Percentiles rank a stretch among this genome's conserved stretches.
phyloP scores from a whole-genome alignment of 2,888 invertebrate genomes.

The Macrosiphum euphorbiae region DNA sequence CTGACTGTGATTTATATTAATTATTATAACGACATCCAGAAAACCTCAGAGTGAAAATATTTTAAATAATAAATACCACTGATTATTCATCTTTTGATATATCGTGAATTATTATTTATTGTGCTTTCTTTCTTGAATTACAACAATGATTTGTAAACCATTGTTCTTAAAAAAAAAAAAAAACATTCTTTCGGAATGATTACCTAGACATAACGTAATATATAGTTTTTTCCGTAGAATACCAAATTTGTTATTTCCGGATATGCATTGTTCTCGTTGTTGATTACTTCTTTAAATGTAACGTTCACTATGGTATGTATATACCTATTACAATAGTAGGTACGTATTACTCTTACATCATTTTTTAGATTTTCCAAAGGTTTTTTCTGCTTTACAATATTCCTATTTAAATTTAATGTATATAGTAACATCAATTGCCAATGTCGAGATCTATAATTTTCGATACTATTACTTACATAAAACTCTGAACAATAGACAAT shows the following conservation, averaged over 20 bases:
- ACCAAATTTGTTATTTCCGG: conserved; percentile 57
- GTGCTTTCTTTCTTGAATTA: conserved; percentile 50
- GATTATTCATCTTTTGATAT: not conserved
- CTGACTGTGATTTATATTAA: not conserved
- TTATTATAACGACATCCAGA: not conserved
- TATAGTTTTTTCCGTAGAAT: conserved; percentile 54
- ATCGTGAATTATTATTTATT: conserved; percentile 60
- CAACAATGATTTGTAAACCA: conserved; percentile 45
- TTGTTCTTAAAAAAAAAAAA: conserved; percentile 55
- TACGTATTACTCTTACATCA: conserved; percentile 9
- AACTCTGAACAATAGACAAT: not conserved
- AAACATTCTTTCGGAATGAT: conserved; percentile 15
- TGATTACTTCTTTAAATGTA: conserved; percentile 27
- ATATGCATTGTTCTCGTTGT: conserved; percentile 55
- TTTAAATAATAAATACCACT: conserved; percentile 41
- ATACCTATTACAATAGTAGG: not conserved
- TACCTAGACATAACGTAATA: conserved; percentile 45
- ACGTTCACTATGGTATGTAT: not conserved
- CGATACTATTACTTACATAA: not conserved
- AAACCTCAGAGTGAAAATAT: conserved; percentile 19
- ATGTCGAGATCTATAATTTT: not conserved
- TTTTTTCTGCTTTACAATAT: not conserved
- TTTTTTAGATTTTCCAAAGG: not conserved
- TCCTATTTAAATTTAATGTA: not conserved
- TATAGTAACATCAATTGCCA: not conserved